Evolutionary conservation across 2,797 vertebrate genomes (phyloP).

Genomic region (Momotus momota): DNA sequence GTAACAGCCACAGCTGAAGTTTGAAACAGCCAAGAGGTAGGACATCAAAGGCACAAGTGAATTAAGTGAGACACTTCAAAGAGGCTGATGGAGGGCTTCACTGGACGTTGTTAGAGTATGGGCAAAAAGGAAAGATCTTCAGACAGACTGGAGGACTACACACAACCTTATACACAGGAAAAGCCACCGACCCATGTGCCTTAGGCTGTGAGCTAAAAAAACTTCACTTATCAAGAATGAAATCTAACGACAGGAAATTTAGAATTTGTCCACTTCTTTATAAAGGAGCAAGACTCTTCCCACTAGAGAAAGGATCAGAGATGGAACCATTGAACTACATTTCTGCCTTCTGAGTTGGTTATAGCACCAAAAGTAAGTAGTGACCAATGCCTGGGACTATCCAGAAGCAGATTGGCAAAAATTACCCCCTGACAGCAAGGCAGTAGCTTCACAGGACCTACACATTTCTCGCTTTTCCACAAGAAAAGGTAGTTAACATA

Average conservation of each 20-base stretch:
- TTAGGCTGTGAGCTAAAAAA: neutral
- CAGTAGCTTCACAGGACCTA: neutral
- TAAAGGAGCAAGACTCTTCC: neutral
- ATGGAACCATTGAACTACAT: accelerated
- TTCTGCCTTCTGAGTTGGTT: neutral
- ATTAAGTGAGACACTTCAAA: neutral
- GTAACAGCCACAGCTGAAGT: neutral
- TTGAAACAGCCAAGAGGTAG: neutral
- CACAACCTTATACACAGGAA: neutral
- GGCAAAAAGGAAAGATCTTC: neutral
- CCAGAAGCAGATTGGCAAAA: neutral
- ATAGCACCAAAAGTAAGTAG: neutral
- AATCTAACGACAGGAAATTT: neutral
- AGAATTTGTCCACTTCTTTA: neutral
- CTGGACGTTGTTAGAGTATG: accelerated
- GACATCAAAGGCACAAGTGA: neutral
- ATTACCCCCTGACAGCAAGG: neutral
- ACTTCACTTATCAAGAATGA: neutral
- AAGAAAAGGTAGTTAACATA: neutral
- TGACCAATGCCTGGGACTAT: neutral
- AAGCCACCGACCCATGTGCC: neutral
- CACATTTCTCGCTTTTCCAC: accelerated
- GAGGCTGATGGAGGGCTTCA: neutral
- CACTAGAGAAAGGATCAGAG: neutral
- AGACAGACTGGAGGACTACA: neutral